Evolutionary conservation across 2,797 vertebrate genomes (phyloP).

Genomic region (Coreius guichenoti): DNA sequence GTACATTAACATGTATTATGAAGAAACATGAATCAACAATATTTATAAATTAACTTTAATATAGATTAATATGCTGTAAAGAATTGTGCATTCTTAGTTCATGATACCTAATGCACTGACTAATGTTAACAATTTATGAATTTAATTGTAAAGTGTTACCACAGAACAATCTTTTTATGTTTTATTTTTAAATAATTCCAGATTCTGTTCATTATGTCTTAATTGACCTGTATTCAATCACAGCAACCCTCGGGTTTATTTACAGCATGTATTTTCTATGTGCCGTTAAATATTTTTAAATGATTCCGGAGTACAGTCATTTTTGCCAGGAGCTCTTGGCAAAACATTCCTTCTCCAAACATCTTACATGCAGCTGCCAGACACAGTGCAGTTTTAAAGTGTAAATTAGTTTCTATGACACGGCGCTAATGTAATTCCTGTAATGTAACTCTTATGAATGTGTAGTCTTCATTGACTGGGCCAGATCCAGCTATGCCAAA

Average conservation of each 20-base stretch:
- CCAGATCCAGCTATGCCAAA: slow-evolving; percentile 64
- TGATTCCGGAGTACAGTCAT: slow-evolving; percentile 24
- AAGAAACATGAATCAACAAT: not conserved
- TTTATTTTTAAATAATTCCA: not conserved
- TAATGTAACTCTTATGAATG: slow-evolving; percentile 59
- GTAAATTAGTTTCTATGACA: slow-evolving; percentile 58
- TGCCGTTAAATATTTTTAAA: slow-evolving; percentile 39
- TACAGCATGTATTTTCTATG: slow-evolving; percentile 24
- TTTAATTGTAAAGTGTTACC: not conserved
- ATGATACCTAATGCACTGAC: not conserved
- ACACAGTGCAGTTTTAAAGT: slow-evolving; percentile 52
- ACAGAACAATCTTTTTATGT: not conserved
- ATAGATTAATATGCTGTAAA: not conserved
- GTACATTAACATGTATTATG: not conserved
- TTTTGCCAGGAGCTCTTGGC: slow-evolving; percentile 39
- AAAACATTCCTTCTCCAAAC: slow-evolving; percentile 45
- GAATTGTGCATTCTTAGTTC: not conserved
- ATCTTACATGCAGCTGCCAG: slow-evolving; percentile 54
- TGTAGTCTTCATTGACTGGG: slow-evolving; percentile 60
- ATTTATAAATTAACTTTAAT: not conserved
- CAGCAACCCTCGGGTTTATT: slow-evolving; percentile 25
- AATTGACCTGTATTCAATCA: slow-evolving; percentile 22
- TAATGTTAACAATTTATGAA: not conserved
- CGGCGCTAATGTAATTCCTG: slow-evolving; percentile 58
- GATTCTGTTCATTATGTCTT: slow-evolving; percentile 12